A percentile compares a stretch with the other conserved stretches of the same genome.
Evolutionary conservation across 2,888 invertebrate genomes (phyloP).

Genomic region (Diarsia mendica): DNA sequence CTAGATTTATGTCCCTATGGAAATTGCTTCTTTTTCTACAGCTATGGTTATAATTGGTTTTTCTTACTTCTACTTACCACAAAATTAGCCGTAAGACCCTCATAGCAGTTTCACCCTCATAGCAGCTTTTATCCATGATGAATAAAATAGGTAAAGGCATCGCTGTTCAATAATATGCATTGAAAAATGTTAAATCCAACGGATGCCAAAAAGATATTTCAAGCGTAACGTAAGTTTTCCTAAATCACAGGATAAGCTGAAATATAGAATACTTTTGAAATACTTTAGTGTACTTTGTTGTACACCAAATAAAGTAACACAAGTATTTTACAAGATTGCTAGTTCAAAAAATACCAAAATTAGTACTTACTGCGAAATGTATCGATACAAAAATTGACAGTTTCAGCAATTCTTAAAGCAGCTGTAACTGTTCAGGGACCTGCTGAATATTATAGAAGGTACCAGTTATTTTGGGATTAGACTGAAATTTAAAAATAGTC

Average conservation of each 20-base stretch:
- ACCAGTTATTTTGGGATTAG: neutral
- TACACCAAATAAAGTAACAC: neutral
- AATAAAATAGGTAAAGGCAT: neutral
- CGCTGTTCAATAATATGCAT: neutral
- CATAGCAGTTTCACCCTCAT: no score
- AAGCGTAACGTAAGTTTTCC: neutral
- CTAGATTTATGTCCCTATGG: neutral
- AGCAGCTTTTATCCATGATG: neutral
- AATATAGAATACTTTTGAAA: no score
- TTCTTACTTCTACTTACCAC: neutral
- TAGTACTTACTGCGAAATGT: neutral
- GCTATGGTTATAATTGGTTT: neutral
- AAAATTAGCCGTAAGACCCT: no score
- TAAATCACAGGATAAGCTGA: neutral
- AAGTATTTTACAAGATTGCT: neutral
- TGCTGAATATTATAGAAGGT: neutral
- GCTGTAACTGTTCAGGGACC: neutral
- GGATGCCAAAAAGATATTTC: neutral
- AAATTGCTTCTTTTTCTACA: neutral
- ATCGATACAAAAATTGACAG: neutral
- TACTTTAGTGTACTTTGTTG: no score
- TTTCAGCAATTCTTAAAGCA: neutral
- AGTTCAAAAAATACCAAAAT: neutral
- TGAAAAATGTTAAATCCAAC: neutral
- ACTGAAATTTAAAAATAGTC: neutral